Conservation (phyloP, 2,113 vertebrate species). For the Raja brachyura region DNA sequence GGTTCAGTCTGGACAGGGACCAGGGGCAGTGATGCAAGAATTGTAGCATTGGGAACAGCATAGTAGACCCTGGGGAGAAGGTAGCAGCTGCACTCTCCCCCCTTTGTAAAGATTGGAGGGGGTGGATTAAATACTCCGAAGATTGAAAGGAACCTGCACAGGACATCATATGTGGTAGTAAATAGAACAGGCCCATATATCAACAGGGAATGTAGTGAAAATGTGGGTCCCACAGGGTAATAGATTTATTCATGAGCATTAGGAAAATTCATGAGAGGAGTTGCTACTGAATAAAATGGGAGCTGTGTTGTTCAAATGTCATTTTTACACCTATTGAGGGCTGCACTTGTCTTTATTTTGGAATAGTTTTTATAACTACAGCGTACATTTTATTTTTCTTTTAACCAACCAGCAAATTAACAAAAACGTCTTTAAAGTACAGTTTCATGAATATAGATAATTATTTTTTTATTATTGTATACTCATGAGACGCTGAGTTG, state of each 20-base stretch:
- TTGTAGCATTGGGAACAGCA: background rate
- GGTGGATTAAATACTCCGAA: slow-evolving; percentile 7
- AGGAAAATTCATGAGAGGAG: slow-evolving; percentile 10
- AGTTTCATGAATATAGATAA: too few species aligned
- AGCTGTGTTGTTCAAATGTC: background rate
- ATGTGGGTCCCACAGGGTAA: background rate
- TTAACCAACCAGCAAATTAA: too few species aligned
- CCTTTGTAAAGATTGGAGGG: slow-evolving; percentile 2
- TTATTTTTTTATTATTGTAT: too few species aligned
- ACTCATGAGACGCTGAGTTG: too few species aligned
- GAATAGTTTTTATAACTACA: background rate
- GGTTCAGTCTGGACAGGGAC: background rate
- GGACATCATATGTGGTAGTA: slow-evolving; percentile 20
- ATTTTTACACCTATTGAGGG: background rate
- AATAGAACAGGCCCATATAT: slow-evolving; percentile 19
- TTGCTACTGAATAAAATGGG: slow-evolving; percentile 4
- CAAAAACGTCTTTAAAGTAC: too few species aligned
- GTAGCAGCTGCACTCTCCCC: background rate
- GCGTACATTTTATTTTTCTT: too few species aligned
- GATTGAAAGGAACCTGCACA: background rate
- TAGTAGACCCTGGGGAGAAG: slow-evolving; percentile 16
- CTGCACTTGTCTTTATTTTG: background rate
- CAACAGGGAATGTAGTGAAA: slow-evolving; percentile 6
- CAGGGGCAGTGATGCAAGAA: slow-evolving; percentile 7
- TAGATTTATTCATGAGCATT: slow-evolving; percentile 35